Percentiles rank a stretch among this genome's conserved stretches.
Evolutionary conservation across 2,888 invertebrate species (phyloP).

Genomic region (Drosophila mayaguana): DNA sequence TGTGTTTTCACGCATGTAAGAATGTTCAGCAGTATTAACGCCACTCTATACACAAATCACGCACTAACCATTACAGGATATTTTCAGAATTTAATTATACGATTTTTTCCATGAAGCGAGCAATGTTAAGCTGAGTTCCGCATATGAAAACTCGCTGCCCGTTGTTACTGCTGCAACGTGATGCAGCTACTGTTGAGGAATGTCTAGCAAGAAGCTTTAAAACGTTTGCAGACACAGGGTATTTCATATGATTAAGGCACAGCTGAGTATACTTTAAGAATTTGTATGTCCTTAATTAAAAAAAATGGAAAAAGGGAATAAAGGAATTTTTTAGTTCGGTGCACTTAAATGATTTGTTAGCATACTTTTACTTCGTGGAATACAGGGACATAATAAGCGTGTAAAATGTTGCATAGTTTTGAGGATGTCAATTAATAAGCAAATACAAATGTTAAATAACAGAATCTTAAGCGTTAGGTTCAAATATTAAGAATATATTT

Average conservation of each 20-base stretch:
- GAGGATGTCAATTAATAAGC: background rate
- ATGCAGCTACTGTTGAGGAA: slow-evolving; percentile 18
- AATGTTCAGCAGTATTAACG: slow-evolving; percentile 23
- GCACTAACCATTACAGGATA: slow-evolving; percentile 58
- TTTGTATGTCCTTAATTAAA: background rate
- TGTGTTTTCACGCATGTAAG: slow-evolving; percentile 7
- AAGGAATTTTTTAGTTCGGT: background rate
- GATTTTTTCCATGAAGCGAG: slow-evolving; percentile 26
- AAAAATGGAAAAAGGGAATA: background rate
- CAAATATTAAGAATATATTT: background rate
- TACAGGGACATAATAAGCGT: background rate
- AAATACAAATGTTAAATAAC: background rate
- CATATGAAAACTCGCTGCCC: slow-evolving; percentile 14
- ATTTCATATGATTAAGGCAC: slow-evolving; percentile 14
- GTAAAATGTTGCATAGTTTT: slow-evolving; percentile 1
- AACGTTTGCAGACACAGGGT: slow-evolving; percentile 34
- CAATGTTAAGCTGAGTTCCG: slow-evolving; percentile 1
- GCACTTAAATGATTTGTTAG: background rate
- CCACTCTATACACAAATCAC: slow-evolving; percentile 47
- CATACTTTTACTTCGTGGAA: too few relatives aligned
- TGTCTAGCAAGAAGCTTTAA: slow-evolving; percentile 20
- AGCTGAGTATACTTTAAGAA: slow-evolving; percentile 4
- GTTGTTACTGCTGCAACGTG: slow-evolving; percentile 30
- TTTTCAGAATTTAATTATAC: slow-evolving; percentile 30
- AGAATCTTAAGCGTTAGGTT: background rate